A percentile compares a stretch with the other conserved stretches of the same genome.
Evolutionary conservation across 2,888 invertebrate genomes (phyloP).

Genomic region (Diplolepis rosae): DNA sequence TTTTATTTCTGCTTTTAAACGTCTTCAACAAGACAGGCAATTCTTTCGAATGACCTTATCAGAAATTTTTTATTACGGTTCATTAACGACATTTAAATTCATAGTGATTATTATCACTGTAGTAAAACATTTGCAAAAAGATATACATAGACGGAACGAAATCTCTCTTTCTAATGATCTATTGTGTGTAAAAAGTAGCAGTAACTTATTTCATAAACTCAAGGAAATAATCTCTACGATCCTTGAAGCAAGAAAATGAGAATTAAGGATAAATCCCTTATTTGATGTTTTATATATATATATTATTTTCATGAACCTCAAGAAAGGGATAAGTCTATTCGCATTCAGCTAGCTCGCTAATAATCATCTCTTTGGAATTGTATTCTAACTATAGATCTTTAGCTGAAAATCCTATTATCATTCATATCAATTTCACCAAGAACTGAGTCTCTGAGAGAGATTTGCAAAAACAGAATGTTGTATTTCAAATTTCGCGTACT

Average conservation of each 20-base stretch:
- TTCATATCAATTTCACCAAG: not conserved
- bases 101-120: not conserved
- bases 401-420: not conserved
- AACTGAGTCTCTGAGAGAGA: not conserved
- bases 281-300: not conserved
- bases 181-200: not conserved
- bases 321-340: not conserved
- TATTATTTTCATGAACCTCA: not conserved
- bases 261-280: conserved; percentile 3
- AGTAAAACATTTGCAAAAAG: not conserved
- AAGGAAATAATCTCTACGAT: not conserved
- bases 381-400: not conserved
- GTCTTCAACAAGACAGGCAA: no score
- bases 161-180: not conserved
- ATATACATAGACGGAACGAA: not conserved
- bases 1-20: no score
- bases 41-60: no score
- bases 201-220: not conserved
- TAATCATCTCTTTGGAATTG: not conserved
- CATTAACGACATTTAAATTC: not conserved
- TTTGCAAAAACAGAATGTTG: not conserved
- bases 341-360: not conserved
- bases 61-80: no score
- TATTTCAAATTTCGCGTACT: not conserved
- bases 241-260: not conserved